These are phyloP conservation scores for Pituophis catenifer DNA, from an alignment of 2,113 vertebrate genomes.

Conservation along the genomic window DNA sequence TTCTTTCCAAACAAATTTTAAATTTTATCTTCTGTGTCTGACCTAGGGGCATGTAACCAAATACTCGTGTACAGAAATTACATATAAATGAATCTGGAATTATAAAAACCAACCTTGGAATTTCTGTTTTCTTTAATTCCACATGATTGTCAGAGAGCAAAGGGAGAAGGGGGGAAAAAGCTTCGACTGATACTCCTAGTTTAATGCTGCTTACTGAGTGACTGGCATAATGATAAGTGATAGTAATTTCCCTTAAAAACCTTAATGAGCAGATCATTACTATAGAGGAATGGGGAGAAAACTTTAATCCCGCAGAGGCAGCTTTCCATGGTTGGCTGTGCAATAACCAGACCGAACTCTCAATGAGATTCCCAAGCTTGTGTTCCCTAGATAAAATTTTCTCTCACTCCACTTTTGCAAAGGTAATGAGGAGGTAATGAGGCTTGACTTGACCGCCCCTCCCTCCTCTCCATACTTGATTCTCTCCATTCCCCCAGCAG, in stretches of 20 bases:
- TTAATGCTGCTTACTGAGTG: slow-evolving; percentile 68
- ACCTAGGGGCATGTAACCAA: slow-evolving; percentile 17
- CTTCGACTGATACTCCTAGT: slow-evolving; percentile 66
- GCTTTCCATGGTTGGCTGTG: slow-evolving; percentile 81
- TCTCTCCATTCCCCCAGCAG: slow-evolving; percentile 73
- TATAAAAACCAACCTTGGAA: slow-evolving; percentile 38
- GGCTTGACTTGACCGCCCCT: slow-evolving; percentile 84
- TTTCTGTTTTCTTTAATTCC: slow-evolving; percentile 57
- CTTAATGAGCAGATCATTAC: slow-evolving; percentile 83
- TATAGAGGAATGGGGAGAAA: slow-evolving; percentile 78
- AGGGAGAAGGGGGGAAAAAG: neutral
- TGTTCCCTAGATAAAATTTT: slow-evolving; percentile 74
- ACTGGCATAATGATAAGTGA: slow-evolving; percentile 70
- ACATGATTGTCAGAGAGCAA: slow-evolving; percentile 42
- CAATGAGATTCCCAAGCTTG: slow-evolving; percentile 79
- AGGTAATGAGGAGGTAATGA: slow-evolving; percentile 95
- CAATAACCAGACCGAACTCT: slow-evolving; percentile 78
- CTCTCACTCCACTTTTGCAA: slow-evolving; percentile 82
- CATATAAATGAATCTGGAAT: slow-evolving; percentile 36
- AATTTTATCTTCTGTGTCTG: slow-evolving; percentile 30
- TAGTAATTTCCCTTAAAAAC: slow-evolving; percentile 81
- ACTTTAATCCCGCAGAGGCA: slow-evolving; percentile 77
- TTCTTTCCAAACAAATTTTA: slow-evolving; percentile 23
- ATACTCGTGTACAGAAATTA: slow-evolving; percentile 32
- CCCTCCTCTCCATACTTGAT: slow-evolving; percentile 65